Conservation (phyloP, 2,888 invertebrate genomes). For the Nephrotoma flavescens region DNA sequence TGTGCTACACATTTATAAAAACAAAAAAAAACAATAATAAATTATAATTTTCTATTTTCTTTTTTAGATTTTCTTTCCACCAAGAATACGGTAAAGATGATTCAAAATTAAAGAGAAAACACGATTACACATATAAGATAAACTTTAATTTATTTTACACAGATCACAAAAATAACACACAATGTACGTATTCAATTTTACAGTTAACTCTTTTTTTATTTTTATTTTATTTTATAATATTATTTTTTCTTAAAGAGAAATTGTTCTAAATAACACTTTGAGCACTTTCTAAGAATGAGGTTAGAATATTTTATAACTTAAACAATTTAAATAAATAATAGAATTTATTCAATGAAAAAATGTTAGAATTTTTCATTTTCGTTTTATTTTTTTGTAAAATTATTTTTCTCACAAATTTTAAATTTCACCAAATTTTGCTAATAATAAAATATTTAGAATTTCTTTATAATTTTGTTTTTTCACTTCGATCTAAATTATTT, state of each 20-base stretch:
- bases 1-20: neutral
- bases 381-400: neutral
- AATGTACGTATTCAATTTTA: slow-evolving; percentile 4
- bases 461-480: neutral
- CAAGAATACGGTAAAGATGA: neutral
- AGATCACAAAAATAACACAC: slow-evolving; percentile 1
- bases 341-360: neutral
- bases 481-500: neutral
- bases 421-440: neutral
- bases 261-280: slow-evolving; percentile 14
- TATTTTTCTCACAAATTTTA: neutral
- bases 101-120: slow-evolving; percentile 3
- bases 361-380: neutral
- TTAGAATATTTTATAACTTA: slow-evolving; percentile 10
- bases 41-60: neutral
- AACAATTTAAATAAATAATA: neutral
- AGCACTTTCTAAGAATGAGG: slow-evolving; percentile 15
- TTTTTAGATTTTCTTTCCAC: neutral
- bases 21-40: neutral
- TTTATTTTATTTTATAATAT: slow-evolving; percentile 6
- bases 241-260: slow-evolving; percentile 12
- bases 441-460: neutral
- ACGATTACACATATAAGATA: slow-evolving; percentile 1
- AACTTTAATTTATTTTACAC: neutral
- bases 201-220: slow-evolving; percentile 4